Base-by-base conservation (phyloP, 2,797 vertebrate species). In the Micromesistius poutassou region DNA sequence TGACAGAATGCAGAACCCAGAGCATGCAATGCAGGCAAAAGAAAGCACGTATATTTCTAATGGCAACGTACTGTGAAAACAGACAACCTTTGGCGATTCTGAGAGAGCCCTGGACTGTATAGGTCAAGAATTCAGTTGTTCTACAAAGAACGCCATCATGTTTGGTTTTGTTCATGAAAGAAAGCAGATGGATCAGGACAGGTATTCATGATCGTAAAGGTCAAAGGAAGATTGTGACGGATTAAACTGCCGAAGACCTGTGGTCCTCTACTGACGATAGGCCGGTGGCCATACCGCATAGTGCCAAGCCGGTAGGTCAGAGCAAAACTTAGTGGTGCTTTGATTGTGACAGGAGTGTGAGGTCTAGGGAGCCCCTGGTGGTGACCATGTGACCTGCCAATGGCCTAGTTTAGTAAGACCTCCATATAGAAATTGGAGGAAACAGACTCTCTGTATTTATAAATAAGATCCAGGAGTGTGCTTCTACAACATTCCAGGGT, bases 371-470 rank as follows among this genome's bases (percentile, higher is more conserved):
- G 30, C 68, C 66, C 74, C 35, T 30, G 33, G 76, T 25, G 22
- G 28, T 16, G 46, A 74, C 28, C 75, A 40, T 62, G 73, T 13
- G 5, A 62, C 73, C n/a, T 35, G 33, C n/a, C 35, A 55, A 73
- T 62, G 66, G 76, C 73, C 40, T 36, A 74, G 40, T 76, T 76
- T 74, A 42, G 78, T 74, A 33, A 28, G 42, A 6, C 42, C 14
- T 77, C 73, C 78, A 73, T 73, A 76, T 36, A 72, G 62, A 74
- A 46, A 50, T 46, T 38, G 7, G 73, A 76, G 22, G 76, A 77
- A 66, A 76, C 71, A 28, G 33, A 71, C 42, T 73, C 16, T 74
- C 40, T 77, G 22, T 7, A 25, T 9, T 62, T 62, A 62, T 62
- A 62, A 62, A 62, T 62, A 62, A n/a, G 55, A 8, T 19, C 46